These are phyloP conservation scores for Leuciscus waleckii DNA, from an alignment of 2,797 vertebrate species.

Conservation along the genomic window DNA sequence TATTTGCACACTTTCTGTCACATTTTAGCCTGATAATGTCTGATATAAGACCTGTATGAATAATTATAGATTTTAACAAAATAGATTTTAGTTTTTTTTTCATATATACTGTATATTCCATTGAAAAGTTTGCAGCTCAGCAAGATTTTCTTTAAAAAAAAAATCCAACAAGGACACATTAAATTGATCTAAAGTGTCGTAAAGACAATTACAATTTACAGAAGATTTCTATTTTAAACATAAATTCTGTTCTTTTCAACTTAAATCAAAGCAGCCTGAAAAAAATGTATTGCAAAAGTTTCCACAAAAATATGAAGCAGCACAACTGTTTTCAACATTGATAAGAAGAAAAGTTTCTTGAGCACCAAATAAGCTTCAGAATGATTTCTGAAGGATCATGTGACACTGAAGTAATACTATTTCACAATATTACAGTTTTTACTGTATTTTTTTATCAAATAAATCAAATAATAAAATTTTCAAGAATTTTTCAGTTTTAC, in stretches of 20 bases:
- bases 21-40: neutral
- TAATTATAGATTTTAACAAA: neutral
- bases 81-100: too few species aligned
- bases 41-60: constrained; percentile 16
- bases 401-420: neutral
- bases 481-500: neutral
- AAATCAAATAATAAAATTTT: neutral
- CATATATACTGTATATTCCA: too few species aligned
- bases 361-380: neutral
- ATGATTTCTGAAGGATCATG: neutral
- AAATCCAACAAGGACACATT: too few species aligned
- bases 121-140: neutral
- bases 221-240: neutral
- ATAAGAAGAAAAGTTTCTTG: neutral
- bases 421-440: neutral
- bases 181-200: neutral
- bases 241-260: neutral
- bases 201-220: neutral
- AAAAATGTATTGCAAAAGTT: neutral
- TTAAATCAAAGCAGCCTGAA: neutral
- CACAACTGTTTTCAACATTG: neutral
- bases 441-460: too few species aligned
- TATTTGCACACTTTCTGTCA: neutral
- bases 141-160: too few species aligned
- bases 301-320: neutral